Conservation (phyloP, 2,113 vertebrate species). For the Aegotheles bennettii region DNA sequence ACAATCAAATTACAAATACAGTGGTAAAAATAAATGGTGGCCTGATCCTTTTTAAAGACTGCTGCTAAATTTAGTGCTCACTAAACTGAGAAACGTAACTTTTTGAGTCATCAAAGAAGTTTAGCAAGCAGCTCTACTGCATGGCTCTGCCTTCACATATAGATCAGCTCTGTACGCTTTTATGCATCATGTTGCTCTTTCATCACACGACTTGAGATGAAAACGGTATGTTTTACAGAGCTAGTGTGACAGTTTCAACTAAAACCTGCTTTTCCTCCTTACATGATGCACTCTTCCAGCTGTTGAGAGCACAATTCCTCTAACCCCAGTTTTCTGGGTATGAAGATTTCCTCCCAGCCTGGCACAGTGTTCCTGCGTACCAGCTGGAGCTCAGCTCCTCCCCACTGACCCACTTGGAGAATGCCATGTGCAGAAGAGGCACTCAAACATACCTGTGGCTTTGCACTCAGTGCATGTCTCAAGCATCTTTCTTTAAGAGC, state of each 20-base stretch:
- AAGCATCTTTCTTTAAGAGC: neutral
- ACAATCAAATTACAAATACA: neutral
- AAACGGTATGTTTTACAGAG: neutral
- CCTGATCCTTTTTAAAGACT: neutral
- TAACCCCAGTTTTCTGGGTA: neutral
- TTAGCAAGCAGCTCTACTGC: neutral
- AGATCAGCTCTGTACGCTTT: neutral
- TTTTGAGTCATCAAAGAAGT: neutral
- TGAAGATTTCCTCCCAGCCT: neutral
- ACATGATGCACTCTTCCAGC: neutral
- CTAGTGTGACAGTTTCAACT: neutral
- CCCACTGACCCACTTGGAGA: neutral
- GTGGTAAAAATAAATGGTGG: neutral
- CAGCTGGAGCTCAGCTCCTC: neutral
- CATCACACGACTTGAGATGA: rapidly evolving
- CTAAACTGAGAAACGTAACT: neutral
- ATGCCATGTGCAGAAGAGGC: neutral
- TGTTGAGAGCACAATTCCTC: neutral
- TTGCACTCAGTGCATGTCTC: neutral
- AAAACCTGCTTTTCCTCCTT: neutral
- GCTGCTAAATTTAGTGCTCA: neutral
- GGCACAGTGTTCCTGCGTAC: neutral
- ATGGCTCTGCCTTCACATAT: neutral
- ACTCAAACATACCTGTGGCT: neutral
- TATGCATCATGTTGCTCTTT: neutral